Evolutionary conservation across 2,888 invertebrate genomes (phyloP), one percentile per base, ranked within the genome.

Genomic region (Ornithoptera priamus): DNA sequence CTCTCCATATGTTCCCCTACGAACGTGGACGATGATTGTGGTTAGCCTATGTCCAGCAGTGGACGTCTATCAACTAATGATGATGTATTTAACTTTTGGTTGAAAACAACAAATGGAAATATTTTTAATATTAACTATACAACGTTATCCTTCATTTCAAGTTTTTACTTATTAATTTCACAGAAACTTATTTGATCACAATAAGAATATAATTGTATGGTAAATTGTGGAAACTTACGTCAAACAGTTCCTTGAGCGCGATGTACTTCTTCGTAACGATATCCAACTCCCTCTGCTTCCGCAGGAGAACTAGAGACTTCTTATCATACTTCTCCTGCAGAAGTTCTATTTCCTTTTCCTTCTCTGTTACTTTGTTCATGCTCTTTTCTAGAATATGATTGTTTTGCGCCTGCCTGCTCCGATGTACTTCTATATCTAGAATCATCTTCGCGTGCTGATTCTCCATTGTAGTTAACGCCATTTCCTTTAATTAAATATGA

Each of bases 361-460:
- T 82, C n/a, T 75, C 82, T 62, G 82, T 76, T 62, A 89, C 88
- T 69, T 83, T 81, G 3, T 73, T 77, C 12, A 81, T 71, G 53
- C 69, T 83, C 68, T 89, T 87, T 74, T 94, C 83, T 15, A 88
- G 73, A 1, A 82, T 59, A 0, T 68, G 59, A n/a, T 83, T 82
- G 74, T 90, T 90, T 76, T 78, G 89, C 61, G 75, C 88, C 78
- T 82, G 93, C 61, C 77, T 87, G 74, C 77, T 92, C 71, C 84
- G 85, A 70, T 89, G 90, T 73, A 89, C 92, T 77, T 95, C 95
- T 68, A 94, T 93, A 79, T 95, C 95, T 73, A 92, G 86, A 80
- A 93, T 83, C 69, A 93, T 81, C 73, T 93, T 93, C 0, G 94
- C 94, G 75, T 94, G 93, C 56, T 91, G 87, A 75, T 94, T 94